Base-by-base conservation (phyloP, 2,797 vertebrate species). In the Etheostoma nigrum region DNA sequence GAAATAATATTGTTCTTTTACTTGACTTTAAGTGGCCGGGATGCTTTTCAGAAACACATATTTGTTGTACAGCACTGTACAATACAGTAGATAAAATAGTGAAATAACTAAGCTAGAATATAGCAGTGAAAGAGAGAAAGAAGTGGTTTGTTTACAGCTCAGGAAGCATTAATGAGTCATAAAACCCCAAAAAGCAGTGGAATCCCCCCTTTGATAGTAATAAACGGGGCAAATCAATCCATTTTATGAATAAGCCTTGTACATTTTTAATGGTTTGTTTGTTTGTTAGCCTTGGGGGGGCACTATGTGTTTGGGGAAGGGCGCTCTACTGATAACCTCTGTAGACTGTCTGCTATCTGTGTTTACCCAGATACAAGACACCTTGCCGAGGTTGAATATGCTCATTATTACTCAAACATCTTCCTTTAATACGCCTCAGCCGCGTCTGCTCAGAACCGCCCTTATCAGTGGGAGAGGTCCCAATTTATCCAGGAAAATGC, bases 191-290 rank as follows among this genome's bases (percentile, higher is more conserved):
- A 91, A 92, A 92, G 86, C 86, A 72, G 78, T 58, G 75, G 83
- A 91, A 94, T 92, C 82, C 88, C 91, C 90, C 92, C 91, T 92
- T 89, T 91, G 93, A 90, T 91, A 90, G 88, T 80, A 81, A 89
- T 93, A 93, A 93, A 93, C 81, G 79, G 77, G 86, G 85, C 87
- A 92, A 94, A 94, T 94, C 93, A 94, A 94, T 94, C 91, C 90
- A 79, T 89, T 94, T 94, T 93, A 94, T 94, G 92, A 94, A 94
- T 92, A 91, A 93, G 91, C 86, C 91, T 86, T 90, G 91, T 94
- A 90, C 91, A 93, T 94, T 93, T 94, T 92, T 94, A 94, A 94
- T 93, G 92, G 86, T 92, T 91, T 94, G 93, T 94, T 94, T 94
- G 93, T 94, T 93, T 93, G 91, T 91, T 92, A 90, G 92, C 91